phyloP scores from a whole-genome alignment of 2,797 vertebrate species.

The Nyctibius grandis region DNA sequence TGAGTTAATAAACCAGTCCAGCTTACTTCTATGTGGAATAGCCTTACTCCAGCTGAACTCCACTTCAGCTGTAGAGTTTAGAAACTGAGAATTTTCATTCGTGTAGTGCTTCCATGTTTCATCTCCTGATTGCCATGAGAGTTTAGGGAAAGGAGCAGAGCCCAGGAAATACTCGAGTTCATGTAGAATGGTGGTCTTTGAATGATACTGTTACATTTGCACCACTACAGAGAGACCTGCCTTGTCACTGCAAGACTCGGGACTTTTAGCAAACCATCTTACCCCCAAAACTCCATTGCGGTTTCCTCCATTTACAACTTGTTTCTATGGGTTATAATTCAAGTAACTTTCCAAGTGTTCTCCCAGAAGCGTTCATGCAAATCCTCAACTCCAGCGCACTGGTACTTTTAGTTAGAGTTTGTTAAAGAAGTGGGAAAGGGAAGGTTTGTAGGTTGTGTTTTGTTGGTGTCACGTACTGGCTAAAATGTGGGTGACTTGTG shows the following conservation, averaged over 20 bases:
- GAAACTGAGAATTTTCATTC: neutral
- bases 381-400: fast-evolving
- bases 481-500: neutral
- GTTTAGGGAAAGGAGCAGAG: neutral
- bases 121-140: neutral
- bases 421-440: neutral
- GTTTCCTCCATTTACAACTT: neutral
- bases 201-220: neutral
- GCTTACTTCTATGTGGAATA: neutral
- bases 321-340: neutral
- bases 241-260: neutral
- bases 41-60: neutral
- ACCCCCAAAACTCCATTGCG: neutral
- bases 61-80: neutral
- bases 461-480: neutral
- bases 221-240: neutral
- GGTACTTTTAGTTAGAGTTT: neutral
- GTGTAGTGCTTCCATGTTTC: neutral
- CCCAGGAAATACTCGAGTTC: neutral
- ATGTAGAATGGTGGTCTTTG: neutral
- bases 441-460: neutral
- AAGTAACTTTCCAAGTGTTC: neutral
- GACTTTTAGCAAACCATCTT: neutral
- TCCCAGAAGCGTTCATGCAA: neutral
- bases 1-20: neutral